Percentiles rank a stretch among this genome's conserved stretches.
phyloP scores from a whole-genome alignment of 2,888 invertebrate species.

The Conomelus anceps region DNA sequence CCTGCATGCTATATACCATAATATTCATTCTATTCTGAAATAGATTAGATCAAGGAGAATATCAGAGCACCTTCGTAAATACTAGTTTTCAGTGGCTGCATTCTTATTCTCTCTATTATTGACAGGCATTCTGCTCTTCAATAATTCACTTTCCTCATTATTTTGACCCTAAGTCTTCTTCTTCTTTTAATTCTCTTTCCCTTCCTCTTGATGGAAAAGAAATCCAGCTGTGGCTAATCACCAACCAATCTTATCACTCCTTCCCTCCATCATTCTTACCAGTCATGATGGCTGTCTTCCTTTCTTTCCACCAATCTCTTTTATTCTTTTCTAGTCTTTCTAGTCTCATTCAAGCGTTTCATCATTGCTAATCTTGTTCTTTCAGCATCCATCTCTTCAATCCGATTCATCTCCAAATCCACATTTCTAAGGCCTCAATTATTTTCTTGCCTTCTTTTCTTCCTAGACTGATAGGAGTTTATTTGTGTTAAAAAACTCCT shows the following conservation, averaged over 20 bases:
- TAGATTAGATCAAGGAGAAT: no score
- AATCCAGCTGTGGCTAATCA: not conserved
- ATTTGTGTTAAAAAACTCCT: no score
- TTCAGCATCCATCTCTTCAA: not conserved
- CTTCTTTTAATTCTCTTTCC: no score
- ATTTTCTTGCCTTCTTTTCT: not conserved
- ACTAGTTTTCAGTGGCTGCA: no score
- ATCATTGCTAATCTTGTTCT: not conserved
- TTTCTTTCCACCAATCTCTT: not conserved
- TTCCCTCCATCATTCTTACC: not conserved
- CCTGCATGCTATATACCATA: no score
- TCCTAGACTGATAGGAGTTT: no score
- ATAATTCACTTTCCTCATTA: no score
- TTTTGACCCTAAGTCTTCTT: no score
- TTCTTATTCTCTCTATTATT: no score
- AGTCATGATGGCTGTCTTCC: not conserved
- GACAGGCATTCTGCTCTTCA: no score
- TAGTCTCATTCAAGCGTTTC: not conserved
- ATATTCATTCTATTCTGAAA: no score
- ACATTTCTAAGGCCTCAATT: not conserved
- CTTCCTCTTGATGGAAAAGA: not conserved
- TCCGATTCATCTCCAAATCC: not conserved
- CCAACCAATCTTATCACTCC: not conserved
- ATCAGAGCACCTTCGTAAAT: no score
- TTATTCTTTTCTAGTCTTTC: not conserved